Conservation (phyloP, 2,113 vertebrate species). For the Pelmatolapia mariae region DNA sequence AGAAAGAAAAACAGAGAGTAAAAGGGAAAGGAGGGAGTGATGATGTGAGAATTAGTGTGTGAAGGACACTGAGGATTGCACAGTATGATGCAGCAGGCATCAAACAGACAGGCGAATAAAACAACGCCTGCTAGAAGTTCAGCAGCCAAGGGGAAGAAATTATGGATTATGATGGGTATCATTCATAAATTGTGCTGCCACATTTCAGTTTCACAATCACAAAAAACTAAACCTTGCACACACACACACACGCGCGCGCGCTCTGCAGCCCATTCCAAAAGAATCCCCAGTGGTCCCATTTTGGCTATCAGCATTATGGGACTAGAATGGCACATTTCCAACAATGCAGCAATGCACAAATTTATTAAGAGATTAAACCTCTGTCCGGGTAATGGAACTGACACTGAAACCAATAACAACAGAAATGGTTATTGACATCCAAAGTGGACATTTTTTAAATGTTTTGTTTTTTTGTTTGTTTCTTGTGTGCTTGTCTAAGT, state of each 20-base stretch:
- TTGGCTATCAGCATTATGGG: neutral
- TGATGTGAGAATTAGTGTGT: conserved; percentile 39
- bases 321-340: conserved; percentile 26
- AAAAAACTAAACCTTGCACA: neutral
- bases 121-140: neutral
- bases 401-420: conserved; percentile 18
- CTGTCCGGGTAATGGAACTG: neutral
- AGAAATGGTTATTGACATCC: conserved; percentile 24
- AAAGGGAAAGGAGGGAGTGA: neutral
- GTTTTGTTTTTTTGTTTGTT: neutral
- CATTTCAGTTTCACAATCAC: conserved; percentile 12
- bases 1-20: neutral
- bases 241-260: neutral
- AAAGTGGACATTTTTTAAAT: neutral
- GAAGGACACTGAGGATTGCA: conserved; percentile 32
- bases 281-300: neutral
- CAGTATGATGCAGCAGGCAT: conserved; percentile 25
- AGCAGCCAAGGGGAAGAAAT: conserved; percentile 25
- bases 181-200: conserved; percentile 49
- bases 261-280: neutral
- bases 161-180: conserved; percentile 41
- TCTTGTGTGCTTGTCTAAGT: neutral
- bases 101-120: conserved; percentile 20
- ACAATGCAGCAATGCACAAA: neutral
- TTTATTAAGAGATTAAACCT: conserved; percentile 21